Evolutionary conservation across 2,113 vertebrate species (phyloP), one percentile per base, ranked within the genome.

Genomic region (Dicaeum eximium): DNA sequence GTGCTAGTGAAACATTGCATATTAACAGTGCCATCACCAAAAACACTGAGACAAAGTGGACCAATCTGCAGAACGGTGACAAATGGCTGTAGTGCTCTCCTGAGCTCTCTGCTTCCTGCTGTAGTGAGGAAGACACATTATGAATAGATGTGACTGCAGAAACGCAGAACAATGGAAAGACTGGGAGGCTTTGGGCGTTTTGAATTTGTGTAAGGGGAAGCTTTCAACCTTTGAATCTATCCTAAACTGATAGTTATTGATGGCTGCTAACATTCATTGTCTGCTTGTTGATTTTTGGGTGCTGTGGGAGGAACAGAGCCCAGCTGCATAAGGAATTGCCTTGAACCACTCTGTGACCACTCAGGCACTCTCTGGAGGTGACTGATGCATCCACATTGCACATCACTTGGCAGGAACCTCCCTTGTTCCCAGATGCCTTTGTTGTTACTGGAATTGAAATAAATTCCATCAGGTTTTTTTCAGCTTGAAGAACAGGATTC

Each of bases 161-260:
- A 80, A 53, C 40, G 47, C 54, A 82, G 79, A 86, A 9, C 35
- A 86, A 13, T 70, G 50, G 50, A 50, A 75, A 47, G 37, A 48
- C 31, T 4, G 2, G 13, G 64, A 91, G 25, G 47, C 47, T 77
- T 67, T 47, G 51, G 27, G 47, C 27, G 33, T 20, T 95, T 86
- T 85, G 30, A 37, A n/a, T 80, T 92, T 51, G 44, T 58, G 28
- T 70, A 37, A 48, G 60, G 51, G 53, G 47, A 91, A 91, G 45
- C 35, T 91, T 82, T 92, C 50, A 28, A 6, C 91, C 70, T 80
- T 13, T 60, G 58, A 64, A 74, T 94, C 79, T 64, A 48, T 94
- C 44, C 56, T 96, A 93, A 93, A 94, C 48, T 74, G 82, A 40
- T 92, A 78, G 67, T 80, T 96, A 90, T 86, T 92, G 92, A 77